A percentile compares a stretch with the other conserved stretches of the same genome.
Evolutionary conservation across 2,888 invertebrate genomes (phyloP).

Genomic region (Andrena fulva): DNA sequence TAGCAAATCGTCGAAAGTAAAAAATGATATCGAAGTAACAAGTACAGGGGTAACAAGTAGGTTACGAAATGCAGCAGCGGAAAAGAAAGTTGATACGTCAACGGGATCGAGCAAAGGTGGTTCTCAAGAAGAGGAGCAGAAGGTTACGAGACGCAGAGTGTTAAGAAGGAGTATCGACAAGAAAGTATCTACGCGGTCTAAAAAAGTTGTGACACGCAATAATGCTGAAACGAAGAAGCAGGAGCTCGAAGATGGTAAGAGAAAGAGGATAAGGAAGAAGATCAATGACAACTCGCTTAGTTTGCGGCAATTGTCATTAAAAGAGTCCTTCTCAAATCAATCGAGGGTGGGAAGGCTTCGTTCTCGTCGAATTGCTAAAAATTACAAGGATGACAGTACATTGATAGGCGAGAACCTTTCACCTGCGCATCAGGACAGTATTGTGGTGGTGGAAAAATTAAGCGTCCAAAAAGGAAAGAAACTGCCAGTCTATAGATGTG

Average conservation of each 20-base stretch:
- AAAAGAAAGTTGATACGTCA: not conserved
- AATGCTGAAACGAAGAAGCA: not conserved
- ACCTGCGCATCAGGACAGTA: not conserved
- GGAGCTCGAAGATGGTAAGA: not conserved
- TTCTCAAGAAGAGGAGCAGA: not conserved
- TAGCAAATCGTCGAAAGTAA: not conserved
- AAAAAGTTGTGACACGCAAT: not conserved
- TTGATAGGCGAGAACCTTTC: not conserved
- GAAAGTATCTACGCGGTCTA: not conserved
- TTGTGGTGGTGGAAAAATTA: not conserved
- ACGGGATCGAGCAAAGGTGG: not conserved
- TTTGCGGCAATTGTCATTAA: conserved; percentile 57
- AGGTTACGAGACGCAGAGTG: not conserved
- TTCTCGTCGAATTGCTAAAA: conserved; percentile 40
- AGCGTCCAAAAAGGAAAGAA: conserved; percentile 11
- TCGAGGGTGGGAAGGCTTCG: conserved; percentile 43
- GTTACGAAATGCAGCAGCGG: not conserved
- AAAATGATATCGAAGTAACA: not conserved
- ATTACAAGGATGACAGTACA: conserved; percentile 56
- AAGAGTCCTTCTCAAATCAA: conserved; percentile 69
- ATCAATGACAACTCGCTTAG: conserved; percentile 13
- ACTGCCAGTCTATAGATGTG: conserved; percentile 67
- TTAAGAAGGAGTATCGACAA: not conserved
- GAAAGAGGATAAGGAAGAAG: not conserved
- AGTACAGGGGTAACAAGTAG: not conserved